Evolutionary conservation across 2,113 vertebrate genomes (phyloP), one percentile per base, ranked within the genome.

Genomic region (Ploceus nigricollis): DNA sequence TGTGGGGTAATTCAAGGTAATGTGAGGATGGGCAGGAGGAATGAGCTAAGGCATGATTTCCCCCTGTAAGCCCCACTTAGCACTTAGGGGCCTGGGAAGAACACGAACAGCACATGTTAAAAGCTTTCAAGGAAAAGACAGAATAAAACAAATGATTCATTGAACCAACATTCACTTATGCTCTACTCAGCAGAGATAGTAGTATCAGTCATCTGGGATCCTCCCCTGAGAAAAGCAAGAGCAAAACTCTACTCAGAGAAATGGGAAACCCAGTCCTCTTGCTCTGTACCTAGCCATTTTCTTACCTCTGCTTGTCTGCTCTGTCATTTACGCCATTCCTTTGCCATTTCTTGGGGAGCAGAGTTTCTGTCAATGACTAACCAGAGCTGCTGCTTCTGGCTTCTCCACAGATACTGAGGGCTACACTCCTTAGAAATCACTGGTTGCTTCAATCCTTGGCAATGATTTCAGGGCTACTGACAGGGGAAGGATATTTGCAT

Each of bases 301-400:
- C 92, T 95, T 94, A 96, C 87, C 93, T 94, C 75, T 86, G 19
- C 71, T 91, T 68, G 22, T 39, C 66, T 86, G 63, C 44, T 90
- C 78, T 48, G 89, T 83, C 82, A 92, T 54, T 81, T 90, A 87
- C 83, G 60, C 42, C 61, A 82, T 78, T 93, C 81, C 70, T 91
- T 80, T 88, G 64, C 61, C 87, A 86, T 82, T 88, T 70, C 82
- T 48, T n/a, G 19, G 35, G 71, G 39, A 92, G 33, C 24, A 92
- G 37, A 92, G 37, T 37, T 93, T 35, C 70, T 95, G 63, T 10
- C 63, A 92, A 39, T 70, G 61, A 70, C 70, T 86, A 88, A 86
- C 17, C 68, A 92, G 68, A 86, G 33, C 58, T 85, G 54, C 73
- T 79, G 24, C 50, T 71, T 65, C 78, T 78, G 75, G 28, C 42